These are phyloP conservation scores for Erethizon dorsatum DNA, from an alignment of 2,797 vertebrate species.

Conservation along the genomic window DNA sequence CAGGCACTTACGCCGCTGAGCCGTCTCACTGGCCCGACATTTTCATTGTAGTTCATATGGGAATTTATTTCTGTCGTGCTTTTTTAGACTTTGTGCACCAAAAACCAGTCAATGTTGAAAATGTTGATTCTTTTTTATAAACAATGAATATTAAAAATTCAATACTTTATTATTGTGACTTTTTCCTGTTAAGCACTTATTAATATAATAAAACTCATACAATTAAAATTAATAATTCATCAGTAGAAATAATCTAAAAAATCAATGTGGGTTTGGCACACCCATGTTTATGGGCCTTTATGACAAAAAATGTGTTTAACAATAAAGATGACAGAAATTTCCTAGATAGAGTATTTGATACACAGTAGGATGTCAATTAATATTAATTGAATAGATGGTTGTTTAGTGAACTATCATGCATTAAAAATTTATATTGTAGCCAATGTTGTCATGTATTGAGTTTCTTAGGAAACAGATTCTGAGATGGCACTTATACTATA, in stretches of 20 bases:
- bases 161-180: not conserved
- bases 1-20: no score
- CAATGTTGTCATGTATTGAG: not conserved
- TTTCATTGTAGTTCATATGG: not conserved
- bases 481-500: not conserved
- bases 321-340: not conserved
- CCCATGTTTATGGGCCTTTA: not conserved
- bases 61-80: not conserved
- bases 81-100: not conserved
- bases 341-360: not conserved
- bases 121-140: not conserved
- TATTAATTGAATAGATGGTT: not conserved
- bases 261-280: not conserved
- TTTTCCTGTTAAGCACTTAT: not conserved
- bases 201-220: not conserved
- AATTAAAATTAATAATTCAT: no score
- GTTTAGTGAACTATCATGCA: conserved; percentile 11
- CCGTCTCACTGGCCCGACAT: not conserved
- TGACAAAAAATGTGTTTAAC: not conserved
- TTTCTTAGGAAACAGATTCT: not conserved
- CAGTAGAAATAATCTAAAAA: not conserved
- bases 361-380: not conserved
- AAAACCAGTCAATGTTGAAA: not conserved
- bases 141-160: not conserved
- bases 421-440: not conserved